Conservation (phyloP, 2,888 invertebrate genomes). For the Tinea trinotella region DNA sequence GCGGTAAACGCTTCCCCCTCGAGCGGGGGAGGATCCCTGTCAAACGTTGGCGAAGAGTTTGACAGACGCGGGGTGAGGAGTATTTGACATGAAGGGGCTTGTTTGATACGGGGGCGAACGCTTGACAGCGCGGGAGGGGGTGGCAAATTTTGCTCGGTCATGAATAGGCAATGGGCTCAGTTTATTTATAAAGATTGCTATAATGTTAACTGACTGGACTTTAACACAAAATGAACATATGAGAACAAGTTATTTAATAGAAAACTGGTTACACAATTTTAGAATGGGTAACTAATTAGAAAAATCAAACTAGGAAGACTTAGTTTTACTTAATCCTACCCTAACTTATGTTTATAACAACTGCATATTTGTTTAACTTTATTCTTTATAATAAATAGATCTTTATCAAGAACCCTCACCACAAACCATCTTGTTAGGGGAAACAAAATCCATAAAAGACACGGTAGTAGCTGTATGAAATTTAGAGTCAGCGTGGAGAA, state of each 20-base stretch:
- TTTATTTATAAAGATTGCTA: slow-evolving; percentile 71
- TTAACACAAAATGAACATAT: slow-evolving; percentile 38
- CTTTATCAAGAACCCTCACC: slow-evolving; percentile 27
- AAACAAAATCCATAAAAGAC: slow-evolving; percentile 68
- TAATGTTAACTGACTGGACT: slow-evolving; percentile 55
- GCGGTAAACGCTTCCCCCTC: slow-evolving; percentile 44
- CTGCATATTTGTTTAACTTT: background rate
- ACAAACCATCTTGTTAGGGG: slow-evolving; percentile 63
- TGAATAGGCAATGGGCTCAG: slow-evolving; percentile 72
- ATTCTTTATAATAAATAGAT: slow-evolving; percentile 34
- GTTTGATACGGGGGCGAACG: slow-evolving; percentile 67
- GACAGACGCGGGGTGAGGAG: slow-evolving; percentile 72
- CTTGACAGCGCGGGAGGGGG: slow-evolving; percentile 47
- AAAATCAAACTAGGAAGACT: slow-evolving; percentile 32
- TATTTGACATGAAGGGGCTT: slow-evolving; percentile 73
- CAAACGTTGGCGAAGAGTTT: slow-evolving; percentile 72
- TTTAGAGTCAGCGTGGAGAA: slow-evolving; percentile 43
- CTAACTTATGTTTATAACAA: too few relatives aligned
- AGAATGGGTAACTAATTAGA: too few relatives aligned
- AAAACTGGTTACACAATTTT: too few relatives aligned
- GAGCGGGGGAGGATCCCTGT: slow-evolving; percentile 68
- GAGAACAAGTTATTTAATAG: background rate
- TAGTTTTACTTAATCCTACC: too few relatives aligned
- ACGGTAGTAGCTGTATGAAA: slow-evolving; percentile 48
- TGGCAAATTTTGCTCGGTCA: slow-evolving; percentile 67